Evolutionary conservation across 2,113 vertebrate genomes (phyloP).

Genomic region (Chrysemys picta): DNA sequence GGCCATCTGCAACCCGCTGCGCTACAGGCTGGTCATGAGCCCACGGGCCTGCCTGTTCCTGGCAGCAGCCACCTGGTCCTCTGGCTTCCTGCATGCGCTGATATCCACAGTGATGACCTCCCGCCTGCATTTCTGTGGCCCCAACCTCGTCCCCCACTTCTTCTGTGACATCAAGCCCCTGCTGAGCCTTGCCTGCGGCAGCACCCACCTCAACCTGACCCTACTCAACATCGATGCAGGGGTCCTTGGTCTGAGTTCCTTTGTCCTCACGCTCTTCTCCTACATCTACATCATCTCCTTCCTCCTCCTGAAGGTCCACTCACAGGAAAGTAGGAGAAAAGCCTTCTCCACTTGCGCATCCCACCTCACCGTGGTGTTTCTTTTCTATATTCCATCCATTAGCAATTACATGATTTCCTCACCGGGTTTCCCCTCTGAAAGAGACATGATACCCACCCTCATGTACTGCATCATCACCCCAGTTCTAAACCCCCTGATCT

Average conservation of each 20-base stretch:
- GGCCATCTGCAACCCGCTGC: constrained; percentile 40
- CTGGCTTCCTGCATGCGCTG: constrained; percentile 22
- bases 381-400: constrained; percentile 49
- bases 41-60: too few relatives aligned
- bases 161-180: constrained; percentile 56
- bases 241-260: background rate
- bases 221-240: background rate
- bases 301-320: background rate
- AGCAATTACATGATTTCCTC: constrained; percentile 42
- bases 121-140: constrained; percentile 17
- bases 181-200: background rate
- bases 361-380: constrained; percentile 36
- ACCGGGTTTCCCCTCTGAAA: background rate
- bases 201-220: background rate
- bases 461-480: constrained; percentile 68
- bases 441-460: constrained; percentile 7
- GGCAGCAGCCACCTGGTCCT: background rate
- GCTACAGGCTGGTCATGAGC: background rate
- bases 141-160: constrained; percentile 46
- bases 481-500: constrained; percentile 73
- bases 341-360: background rate
- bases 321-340: background rate
- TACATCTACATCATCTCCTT: background rate
- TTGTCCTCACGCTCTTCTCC: background rate
- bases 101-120: constrained; percentile 22